phyloP scores from a whole-genome alignment of 2,888 invertebrate species.

The Abscondita cerata region DNA sequence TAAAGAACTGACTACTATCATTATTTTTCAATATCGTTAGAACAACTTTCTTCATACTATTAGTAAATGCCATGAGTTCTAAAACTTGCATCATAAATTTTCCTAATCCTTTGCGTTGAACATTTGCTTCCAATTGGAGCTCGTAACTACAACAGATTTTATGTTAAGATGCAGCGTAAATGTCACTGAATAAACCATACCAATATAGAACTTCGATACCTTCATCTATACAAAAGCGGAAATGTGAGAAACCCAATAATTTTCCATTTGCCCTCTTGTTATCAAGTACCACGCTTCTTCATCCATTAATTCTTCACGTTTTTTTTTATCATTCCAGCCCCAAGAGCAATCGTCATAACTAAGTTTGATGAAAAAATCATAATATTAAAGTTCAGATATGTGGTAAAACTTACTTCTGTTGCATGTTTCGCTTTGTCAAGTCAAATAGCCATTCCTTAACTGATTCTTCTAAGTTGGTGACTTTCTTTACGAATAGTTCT shows the following conservation, averaged over 20 bases:
- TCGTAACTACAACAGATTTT: slow-evolving; percentile 73
- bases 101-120: slow-evolving; percentile 81
- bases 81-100: slow-evolving; percentile 80
- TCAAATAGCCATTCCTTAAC: slow-evolving; percentile 74
- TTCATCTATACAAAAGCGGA: slow-evolving; percentile 83
- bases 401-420: slow-evolving; percentile 66
- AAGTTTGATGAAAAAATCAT: slow-evolving; percentile 32
- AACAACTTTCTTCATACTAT: slow-evolving; percentile 80
- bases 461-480: slow-evolving; percentile 64
- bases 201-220: slow-evolving; percentile 80
- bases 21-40: slow-evolving; percentile 85
- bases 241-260: slow-evolving; percentile 79
- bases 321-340: slow-evolving; percentile 81
- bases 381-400: background rate
- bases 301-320: slow-evolving; percentile 76
- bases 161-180: too few relatives aligned
- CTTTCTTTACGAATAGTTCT: slow-evolving; percentile 67
- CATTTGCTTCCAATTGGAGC: slow-evolving; percentile 76
- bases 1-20: slow-evolving; percentile 76
- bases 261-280: slow-evolving; percentile 62
- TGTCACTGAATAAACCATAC: too few relatives aligned
- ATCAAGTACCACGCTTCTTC: slow-evolving; percentile 77
- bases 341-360: slow-evolving; percentile 78
- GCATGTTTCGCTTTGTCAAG: slow-evolving; percentile 82
- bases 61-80: slow-evolving; percentile 76